These are phyloP conservation scores for Drosophila ironensis DNA, from an alignment of 1,140 invertebrate genomes.

Conservation along the genomic window DNA sequence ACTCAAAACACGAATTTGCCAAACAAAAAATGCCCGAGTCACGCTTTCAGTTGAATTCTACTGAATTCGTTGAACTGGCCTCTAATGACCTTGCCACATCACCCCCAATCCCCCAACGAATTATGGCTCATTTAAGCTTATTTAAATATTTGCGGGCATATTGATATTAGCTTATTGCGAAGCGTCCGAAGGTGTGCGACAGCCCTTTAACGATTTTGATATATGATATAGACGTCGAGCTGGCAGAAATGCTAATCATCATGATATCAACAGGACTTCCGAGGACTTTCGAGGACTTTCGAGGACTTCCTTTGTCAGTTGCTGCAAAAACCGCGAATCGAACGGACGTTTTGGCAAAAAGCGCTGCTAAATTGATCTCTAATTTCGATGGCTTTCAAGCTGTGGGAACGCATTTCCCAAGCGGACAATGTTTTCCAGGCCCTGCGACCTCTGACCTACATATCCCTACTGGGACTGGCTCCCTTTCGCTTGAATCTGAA, in stretches of 20 bases:
- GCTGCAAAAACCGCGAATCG: conserved; percentile 26
- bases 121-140: conserved; percentile 49
- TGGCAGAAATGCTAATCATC: conserved; percentile 23
- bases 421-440: conserved; percentile 79
- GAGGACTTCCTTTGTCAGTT: conserved; percentile 47
- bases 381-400: conserved; percentile 53
- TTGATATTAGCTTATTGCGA: conserved; percentile 63
- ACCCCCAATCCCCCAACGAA: too few relatives aligned
- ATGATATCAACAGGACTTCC: conserved; percentile 25
- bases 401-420: conserved; percentile 68
- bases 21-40: too few relatives aligned
- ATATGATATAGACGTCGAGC: conserved; percentile 38
- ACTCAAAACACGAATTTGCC: conserved; percentile 24
- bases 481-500: conserved; percentile 69
- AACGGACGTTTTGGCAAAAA: conserved; percentile 32
- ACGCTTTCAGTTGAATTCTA: too few relatives aligned
- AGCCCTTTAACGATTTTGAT: conserved; percentile 59
- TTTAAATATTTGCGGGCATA: conserved; percentile 73
- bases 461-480: conserved; percentile 71
- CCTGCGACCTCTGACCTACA: conserved; percentile 63
- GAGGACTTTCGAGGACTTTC: too few relatives aligned
- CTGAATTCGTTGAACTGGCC: too few relatives aligned
- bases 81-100: conserved; percentile 33
- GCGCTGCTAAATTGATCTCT: not conserved
- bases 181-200: conserved; percentile 40